phyloP scores from a whole-genome alignment of 2,888 invertebrate species.

The Nephrotoma appendiculata region DNA sequence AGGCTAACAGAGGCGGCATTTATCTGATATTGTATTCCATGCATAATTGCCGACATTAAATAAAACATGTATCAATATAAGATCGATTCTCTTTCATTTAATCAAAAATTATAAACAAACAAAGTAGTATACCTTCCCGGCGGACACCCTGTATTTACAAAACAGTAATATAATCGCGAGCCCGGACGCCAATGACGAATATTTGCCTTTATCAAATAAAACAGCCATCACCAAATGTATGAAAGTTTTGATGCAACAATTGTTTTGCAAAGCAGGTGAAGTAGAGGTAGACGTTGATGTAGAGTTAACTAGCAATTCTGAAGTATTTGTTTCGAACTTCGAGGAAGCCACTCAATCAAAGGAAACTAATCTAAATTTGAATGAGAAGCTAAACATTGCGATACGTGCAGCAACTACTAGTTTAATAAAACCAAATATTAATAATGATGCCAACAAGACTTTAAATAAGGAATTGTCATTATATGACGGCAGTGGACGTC shows the following conservation, averaged over 20 bases:
- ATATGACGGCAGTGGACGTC: background rate
- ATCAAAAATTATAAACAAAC: too few relatives aligned
- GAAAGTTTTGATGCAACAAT: background rate
- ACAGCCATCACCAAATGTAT: background rate
- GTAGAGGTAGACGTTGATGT: background rate
- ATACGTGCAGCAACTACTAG: background rate
- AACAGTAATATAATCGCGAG: too few relatives aligned
- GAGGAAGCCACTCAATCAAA: background rate
- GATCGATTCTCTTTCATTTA: too few relatives aligned
- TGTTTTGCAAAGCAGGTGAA: background rate
- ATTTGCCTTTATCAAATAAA: background rate
- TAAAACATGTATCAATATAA: too few relatives aligned
- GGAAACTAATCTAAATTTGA: background rate
- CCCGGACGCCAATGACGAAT: background rate
- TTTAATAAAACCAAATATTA: too few relatives aligned
- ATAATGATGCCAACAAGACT: background rate
- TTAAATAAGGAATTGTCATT: background rate
- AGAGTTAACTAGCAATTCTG: background rate
- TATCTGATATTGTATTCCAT: too few relatives aligned
- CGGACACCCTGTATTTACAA: too few relatives aligned
- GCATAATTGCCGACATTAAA: too few relatives aligned
- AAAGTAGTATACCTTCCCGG: too few relatives aligned
- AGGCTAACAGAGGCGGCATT: too few relatives aligned
- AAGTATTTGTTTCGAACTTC: background rate
- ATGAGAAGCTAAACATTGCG: background rate